phyloP scores from a whole-genome alignment of 2,888 invertebrate genomes.

The Drosophila hamatofila region DNA sequence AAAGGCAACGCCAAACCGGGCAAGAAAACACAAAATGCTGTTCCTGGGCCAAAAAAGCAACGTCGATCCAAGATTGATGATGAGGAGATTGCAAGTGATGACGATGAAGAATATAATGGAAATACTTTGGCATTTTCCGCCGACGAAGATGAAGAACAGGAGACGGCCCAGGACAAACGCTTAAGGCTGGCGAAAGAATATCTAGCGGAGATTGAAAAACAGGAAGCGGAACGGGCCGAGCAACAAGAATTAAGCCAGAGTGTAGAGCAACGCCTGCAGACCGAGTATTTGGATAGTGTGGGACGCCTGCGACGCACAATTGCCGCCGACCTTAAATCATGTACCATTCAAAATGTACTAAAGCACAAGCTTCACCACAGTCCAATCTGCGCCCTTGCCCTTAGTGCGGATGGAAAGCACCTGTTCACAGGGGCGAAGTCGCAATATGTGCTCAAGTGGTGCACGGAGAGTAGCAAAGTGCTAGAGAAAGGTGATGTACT shows the following conservation, averaged over 20 bases:
- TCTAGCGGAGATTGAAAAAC: conserved; percentile 93
- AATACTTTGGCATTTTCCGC: conserved; percentile 71
- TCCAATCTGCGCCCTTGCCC: conserved; percentile 92
- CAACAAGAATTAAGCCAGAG: conserved; percentile 87
- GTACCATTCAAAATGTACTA: conserved; percentile 86
- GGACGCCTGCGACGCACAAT: conserved; percentile 92
- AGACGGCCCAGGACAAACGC: conserved; percentile 95
- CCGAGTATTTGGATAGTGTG: conserved; percentile 94
- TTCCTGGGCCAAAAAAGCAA: conserved; percentile 83
- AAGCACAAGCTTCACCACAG: conserved; percentile 92
- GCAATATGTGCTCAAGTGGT: conserved; percentile 94
- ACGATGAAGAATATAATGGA: conserved; percentile 88
- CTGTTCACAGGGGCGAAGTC: conserved; percentile 95
- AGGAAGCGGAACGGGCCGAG: conserved; percentile 90
- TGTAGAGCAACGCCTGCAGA: conserved; percentile 90
- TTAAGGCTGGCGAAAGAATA: conserved; percentile 95
- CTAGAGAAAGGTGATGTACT: conserved; percentile 86
- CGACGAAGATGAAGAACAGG: conserved; percentile 84
- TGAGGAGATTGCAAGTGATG: conserved; percentile 89
- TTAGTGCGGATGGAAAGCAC: conserved; percentile 90
- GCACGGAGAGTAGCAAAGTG: conserved; percentile 88
- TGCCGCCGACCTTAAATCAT: conserved; percentile 88
- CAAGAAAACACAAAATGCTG: conserved; percentile 37
- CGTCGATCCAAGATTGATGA: conserved; percentile 84
- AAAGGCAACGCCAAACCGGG: conserved; percentile 49